Conservation (phyloP, 2,113 vertebrate genomes). For the Empidonax traillii region DNA sequence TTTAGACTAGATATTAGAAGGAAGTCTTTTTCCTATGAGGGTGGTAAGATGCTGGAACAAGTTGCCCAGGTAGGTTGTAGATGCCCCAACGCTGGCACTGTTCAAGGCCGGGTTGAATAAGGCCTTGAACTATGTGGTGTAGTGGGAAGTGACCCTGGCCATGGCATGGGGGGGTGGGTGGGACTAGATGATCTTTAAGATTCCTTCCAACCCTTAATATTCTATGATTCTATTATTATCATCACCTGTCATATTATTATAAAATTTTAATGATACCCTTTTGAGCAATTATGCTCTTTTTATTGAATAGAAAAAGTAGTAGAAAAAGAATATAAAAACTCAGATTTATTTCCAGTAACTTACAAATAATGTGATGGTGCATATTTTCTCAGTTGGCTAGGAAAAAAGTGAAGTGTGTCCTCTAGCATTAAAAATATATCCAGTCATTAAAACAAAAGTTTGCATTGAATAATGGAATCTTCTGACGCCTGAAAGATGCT, state of each 20-base stretch:
- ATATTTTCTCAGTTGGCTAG: neutral
- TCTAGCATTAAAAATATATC: neutral
- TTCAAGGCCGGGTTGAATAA: neutral
- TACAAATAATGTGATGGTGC: neutral
- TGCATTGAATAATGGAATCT: fast-evolving
- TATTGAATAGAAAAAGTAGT: neutral
- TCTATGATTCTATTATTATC: neutral
- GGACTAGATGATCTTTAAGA: neutral
- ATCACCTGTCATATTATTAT: neutral
- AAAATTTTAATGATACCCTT: neutral
- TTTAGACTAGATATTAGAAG: neutral
- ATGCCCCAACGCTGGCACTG: neutral
- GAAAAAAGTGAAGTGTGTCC: neutral
- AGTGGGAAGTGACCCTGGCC: neutral
- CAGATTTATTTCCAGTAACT: neutral
- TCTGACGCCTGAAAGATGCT: neutral
- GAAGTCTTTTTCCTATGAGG: neutral
- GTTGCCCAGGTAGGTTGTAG: neutral
- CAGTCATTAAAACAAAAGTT: neutral
- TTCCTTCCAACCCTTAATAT: neutral
- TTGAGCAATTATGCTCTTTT: neutral
- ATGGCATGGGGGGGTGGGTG: too few relatives aligned
- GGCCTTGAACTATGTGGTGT: neutral
- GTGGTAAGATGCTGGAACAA: neutral
- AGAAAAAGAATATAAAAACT: neutral